phyloP scores from a whole-genome alignment of 2,113 vertebrate genomes.

The Xiphophorus hellerii region DNA sequence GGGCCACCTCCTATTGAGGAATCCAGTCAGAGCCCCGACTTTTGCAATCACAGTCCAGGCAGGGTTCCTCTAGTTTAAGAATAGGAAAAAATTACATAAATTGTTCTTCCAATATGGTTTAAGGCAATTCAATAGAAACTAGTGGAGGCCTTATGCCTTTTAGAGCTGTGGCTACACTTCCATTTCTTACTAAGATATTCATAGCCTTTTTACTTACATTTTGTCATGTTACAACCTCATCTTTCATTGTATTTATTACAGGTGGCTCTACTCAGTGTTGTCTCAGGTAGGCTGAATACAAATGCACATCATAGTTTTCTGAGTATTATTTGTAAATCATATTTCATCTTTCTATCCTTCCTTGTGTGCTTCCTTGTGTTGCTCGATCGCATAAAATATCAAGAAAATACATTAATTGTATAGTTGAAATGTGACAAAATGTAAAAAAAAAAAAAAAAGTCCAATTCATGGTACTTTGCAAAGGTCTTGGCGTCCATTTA shows the following conservation, averaged over 20 bases:
- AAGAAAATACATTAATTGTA: background rate
- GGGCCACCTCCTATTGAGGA: constrained; percentile 56
- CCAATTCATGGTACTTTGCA: too few species aligned
- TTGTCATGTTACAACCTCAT: background rate
- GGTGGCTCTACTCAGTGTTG: too few species aligned
- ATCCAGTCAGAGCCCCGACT: constrained; percentile 12
- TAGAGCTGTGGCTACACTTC: background rate
- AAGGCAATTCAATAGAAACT: background rate
- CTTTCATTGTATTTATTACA: background rate
- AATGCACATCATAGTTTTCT: too few species aligned
- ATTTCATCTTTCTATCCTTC: too few species aligned
- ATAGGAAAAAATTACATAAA: background rate
- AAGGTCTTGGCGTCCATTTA: too few species aligned
- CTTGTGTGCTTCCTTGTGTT: background rate
- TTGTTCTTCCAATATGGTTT: background rate
- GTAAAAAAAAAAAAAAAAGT: too few species aligned
- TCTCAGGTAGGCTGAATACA: too few species aligned
- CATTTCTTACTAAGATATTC: background rate
- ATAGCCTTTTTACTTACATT: background rate
- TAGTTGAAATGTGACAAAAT: background rate
- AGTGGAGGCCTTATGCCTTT: background rate
- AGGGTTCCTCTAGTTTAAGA: constrained; percentile 43
- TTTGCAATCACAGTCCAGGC: constrained; percentile 34
- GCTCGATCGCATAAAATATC: background rate
- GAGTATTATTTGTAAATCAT: too few species aligned